Conservation (phyloP, 2,888 invertebrate species). For the Xiphydria camelus region DNA sequence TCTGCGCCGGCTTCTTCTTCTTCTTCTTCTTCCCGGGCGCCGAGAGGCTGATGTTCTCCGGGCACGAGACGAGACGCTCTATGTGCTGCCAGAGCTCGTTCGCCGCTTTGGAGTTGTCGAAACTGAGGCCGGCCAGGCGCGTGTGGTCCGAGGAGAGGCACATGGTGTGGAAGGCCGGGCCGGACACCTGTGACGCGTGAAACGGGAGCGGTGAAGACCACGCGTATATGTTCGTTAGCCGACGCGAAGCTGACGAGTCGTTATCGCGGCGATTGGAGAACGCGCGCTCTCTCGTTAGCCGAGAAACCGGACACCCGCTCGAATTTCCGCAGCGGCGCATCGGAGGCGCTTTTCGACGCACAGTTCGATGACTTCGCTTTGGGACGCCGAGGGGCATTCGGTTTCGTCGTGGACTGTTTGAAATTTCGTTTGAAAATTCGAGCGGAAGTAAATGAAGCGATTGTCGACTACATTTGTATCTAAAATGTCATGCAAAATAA, state of each 20-base stretch:
- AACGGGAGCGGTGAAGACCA: no score
- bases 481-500: no score
- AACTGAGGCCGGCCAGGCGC: conserved; percentile 77
- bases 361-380: no score
- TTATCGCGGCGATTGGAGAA: neutral
- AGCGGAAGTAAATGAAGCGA: no score
- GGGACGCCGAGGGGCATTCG: no score
- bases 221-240: no score
- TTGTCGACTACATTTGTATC: no score
- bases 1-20: conserved; percentile 61
- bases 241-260: no score
- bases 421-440: no score
- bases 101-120: conserved; percentile 75
- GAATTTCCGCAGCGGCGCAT: no score
- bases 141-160: conserved; percentile 77
- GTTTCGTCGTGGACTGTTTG: no score
- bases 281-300: neutral
- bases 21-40: conserved; percentile 69
- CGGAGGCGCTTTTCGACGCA: no score
- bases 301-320: neutral
- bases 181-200: conserved; percentile 61
- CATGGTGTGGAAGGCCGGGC: conserved; percentile 81
- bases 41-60: conserved; percentile 77
- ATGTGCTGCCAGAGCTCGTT: conserved; percentile 71
- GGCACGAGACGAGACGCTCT: conserved; percentile 72